phyloP scores from a whole-genome alignment of 2,113 vertebrate species.

The Stegostoma tigrinum region DNA sequence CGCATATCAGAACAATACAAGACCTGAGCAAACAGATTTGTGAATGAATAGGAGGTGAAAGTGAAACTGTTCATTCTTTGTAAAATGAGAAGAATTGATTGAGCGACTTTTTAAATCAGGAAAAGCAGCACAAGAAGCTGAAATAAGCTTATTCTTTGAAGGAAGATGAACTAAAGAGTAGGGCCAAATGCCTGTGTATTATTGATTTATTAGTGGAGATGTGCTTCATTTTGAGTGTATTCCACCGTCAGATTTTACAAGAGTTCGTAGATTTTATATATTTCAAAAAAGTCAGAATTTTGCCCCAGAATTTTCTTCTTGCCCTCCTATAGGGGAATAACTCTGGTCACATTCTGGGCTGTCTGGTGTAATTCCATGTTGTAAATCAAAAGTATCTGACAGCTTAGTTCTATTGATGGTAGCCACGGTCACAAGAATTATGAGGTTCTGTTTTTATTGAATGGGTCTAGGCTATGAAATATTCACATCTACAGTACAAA shows the following conservation, averaged over 20 bases:
- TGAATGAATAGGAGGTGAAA: background rate
- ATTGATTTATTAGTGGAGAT: background rate
- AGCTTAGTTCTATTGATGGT: background rate
- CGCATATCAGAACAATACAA: background rate
- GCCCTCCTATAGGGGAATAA: background rate
- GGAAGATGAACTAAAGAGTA: background rate
- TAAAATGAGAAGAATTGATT: background rate
- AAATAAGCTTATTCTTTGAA: background rate
- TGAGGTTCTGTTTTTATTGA: background rate
- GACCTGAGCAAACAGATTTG: background rate
- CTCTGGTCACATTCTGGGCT: background rate
- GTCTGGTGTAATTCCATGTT: background rate
- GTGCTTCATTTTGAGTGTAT: constrained; percentile 9
- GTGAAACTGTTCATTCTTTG: background rate
- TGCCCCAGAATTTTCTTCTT: background rate
- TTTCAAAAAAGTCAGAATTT: background rate
- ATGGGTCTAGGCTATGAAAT: background rate
- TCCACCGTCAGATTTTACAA: background rate
- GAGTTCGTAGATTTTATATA: background rate
- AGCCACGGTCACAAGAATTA: background rate
- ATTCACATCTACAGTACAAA: background rate
- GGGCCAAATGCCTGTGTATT: background rate
- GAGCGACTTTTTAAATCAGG: background rate
- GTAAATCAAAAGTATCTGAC: background rate
- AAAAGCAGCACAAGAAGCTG: background rate